Conservation (phyloP, 2,888 invertebrate genomes). For the Monoplex corrugatus region DNA sequence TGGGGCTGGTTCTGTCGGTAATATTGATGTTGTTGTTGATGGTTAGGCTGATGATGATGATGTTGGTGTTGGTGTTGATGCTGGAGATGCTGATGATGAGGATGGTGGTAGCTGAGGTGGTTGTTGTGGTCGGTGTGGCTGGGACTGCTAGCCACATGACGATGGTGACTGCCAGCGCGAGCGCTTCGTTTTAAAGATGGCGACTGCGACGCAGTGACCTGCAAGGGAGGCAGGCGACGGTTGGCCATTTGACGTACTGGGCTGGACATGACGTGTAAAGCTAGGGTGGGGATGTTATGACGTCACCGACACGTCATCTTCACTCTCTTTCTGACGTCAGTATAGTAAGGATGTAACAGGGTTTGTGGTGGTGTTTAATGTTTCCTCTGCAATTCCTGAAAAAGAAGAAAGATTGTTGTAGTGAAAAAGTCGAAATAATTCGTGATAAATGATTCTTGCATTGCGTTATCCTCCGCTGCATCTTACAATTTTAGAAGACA, state of each 20-base stretch:
- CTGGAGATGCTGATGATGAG: neutral
- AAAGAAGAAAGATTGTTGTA: no score
- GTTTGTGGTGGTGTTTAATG: neutral
- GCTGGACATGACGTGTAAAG: slow-evolving; percentile 66
- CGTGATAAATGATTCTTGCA: no score
- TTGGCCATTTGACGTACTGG: slow-evolving; percentile 70
- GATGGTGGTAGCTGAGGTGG: neutral
- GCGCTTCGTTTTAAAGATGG: no score
- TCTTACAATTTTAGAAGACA: no score
- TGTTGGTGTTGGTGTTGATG: neutral
- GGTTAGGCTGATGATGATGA: neutral
- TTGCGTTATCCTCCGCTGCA: no score
- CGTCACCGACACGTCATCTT: neutral
- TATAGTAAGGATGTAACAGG: neutral
- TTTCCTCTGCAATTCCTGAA: neutral
- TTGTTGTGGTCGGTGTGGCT: neutral
- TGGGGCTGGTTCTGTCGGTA: neutral
- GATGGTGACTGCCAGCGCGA: no score
- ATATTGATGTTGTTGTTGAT: neutral
- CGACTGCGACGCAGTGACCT: slow-evolving; percentile 58
- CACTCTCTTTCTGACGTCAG: neutral
- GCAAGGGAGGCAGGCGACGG: slow-evolving; percentile 70
- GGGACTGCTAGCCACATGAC: neutral
- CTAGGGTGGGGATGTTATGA: neutral
- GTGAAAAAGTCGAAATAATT: no score